These are phyloP conservation scores for Cataglyphis rosenhaueri DNA, from an alignment of 2,888 invertebrate species.

Conservation along the genomic window DNA sequence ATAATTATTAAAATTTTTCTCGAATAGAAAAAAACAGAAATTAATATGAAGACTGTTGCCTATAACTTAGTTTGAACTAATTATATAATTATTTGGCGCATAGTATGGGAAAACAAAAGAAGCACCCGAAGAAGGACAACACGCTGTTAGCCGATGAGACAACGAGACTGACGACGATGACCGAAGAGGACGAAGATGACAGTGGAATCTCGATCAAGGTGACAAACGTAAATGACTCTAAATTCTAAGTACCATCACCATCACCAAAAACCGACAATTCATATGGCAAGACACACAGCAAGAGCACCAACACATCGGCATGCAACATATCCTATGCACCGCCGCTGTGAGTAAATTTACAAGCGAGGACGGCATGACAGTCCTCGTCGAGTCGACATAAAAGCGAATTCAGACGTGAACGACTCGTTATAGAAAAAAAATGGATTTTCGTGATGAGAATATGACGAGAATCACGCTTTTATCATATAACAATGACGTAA, in stretches of 20 bases:
- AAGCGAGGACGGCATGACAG: conserved; percentile 70
- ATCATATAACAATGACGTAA: not conserved
- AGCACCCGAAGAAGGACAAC: conserved; percentile 90
- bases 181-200: conserved; percentile 93
- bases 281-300: conserved; percentile 78
- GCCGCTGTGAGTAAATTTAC: conserved; percentile 80
- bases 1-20: not conserved
- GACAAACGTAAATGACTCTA: conserved; percentile 84
- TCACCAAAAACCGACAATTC: conserved; percentile 72
- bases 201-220: conserved; percentile 88
- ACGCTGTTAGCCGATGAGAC: conserved; percentile 86
- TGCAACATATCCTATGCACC: conserved; percentile 78
- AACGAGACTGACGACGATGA: conserved; percentile 93
- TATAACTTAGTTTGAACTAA: not conserved
- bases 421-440: conserved; percentile 22
- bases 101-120: conserved; percentile 89
- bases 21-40: not conserved
- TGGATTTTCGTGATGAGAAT: conserved; percentile 31
- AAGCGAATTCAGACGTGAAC: conserved; percentile 55
- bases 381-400: conserved; percentile 63
- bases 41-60: not conserved
- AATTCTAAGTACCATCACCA: conserved; percentile 80
- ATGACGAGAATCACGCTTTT: not conserved
- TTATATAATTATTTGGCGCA: not conserved
- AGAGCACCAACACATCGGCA: conserved; percentile 83